phyloP scores from a whole-genome alignment of 30 jellyfish, hydroid and myxozoan species.

The Aurelia sp. region DNA sequence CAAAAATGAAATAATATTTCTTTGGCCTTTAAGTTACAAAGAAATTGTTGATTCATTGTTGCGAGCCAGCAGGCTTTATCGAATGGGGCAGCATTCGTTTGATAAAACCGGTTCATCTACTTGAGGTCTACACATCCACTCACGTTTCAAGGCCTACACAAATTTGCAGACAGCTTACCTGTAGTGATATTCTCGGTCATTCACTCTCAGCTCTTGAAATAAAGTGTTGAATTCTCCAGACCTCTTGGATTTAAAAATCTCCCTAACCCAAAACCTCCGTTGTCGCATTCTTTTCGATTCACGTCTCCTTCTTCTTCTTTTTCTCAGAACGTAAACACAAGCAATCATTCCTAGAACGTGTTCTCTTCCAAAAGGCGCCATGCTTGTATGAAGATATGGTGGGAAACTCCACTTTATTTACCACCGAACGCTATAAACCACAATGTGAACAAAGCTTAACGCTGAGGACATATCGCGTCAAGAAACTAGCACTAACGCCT shows the following conservation, averaged over 20 bases:
- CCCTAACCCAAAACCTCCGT: constrained; percentile 15
- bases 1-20: no score
- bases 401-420: no score
- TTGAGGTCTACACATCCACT: no score
- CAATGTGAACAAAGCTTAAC: no score
- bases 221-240: constrained; percentile 18
- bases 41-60: neutral
- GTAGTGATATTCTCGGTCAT: constrained; percentile 34
- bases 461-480: no score
- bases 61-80: neutral
- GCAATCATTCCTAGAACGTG: constrained; percentile 24
- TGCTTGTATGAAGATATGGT: neutral
- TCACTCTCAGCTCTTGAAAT: constrained; percentile 22
- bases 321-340: neutral
- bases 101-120: no score
- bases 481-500: no score
- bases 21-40: neutral
- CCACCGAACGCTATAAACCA: no score
- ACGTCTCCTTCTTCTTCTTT: constrained; percentile 9
- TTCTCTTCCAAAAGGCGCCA: constrained; percentile 24
- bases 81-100: neutral
- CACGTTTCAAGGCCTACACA: no score
- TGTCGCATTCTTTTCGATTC: neutral
- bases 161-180: neutral
- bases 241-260: constrained; percentile 1